phyloP scores from a whole-genome alignment of 2,113 vertebrate genomes.

The Psammodynastes pulverulentus region DNA sequence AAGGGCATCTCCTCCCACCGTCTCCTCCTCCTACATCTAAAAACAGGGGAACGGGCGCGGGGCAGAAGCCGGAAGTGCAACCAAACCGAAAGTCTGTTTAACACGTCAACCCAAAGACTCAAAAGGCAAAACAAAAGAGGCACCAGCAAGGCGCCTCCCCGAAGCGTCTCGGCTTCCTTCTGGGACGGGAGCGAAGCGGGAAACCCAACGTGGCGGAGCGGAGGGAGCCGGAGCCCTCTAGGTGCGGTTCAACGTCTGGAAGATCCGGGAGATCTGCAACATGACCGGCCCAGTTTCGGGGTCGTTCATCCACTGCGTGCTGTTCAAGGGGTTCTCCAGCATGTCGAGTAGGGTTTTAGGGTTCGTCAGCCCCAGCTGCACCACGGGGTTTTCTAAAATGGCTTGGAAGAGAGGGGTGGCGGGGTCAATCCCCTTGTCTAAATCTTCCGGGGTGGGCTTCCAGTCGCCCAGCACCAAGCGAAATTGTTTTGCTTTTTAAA shows the following conservation, averaged over 20 bases:
- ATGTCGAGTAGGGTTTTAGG: conserved; percentile 96
- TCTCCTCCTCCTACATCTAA: conserved; percentile 58
- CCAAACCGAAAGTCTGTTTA: not conserved
- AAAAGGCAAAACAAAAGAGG: no score
- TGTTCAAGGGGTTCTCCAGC: conserved; percentile 97
- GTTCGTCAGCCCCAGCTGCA: conserved; percentile 93
- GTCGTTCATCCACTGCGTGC: conserved; percentile 99
- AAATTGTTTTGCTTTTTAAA: not conserved
- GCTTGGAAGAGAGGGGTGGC: conserved; percentile 94
- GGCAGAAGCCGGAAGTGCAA: conserved; percentile 43
- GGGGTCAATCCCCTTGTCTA: conserved; percentile 93
- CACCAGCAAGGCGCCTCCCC: no score
- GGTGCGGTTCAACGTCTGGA: conserved; percentile 97
- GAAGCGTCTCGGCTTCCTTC: not conserved
- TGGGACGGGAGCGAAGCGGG: conserved; percentile 15
- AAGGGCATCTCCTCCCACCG: conserved; percentile 34
- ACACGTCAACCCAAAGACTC: not conserved
- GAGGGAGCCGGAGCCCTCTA: conserved; percentile 67
- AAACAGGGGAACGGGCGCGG: conserved; percentile 56
- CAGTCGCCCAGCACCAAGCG: conserved; percentile 85
- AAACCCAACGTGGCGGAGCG: conserved; percentile 31
- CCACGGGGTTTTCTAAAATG: conserved; percentile 96
- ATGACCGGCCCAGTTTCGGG: conserved; percentile 96
- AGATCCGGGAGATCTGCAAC: conserved; percentile 98
- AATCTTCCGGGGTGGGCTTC: conserved; percentile 91